phyloP scores from a whole-genome alignment of 2,888 invertebrate species.

The Aleiodes testaceus region DNA sequence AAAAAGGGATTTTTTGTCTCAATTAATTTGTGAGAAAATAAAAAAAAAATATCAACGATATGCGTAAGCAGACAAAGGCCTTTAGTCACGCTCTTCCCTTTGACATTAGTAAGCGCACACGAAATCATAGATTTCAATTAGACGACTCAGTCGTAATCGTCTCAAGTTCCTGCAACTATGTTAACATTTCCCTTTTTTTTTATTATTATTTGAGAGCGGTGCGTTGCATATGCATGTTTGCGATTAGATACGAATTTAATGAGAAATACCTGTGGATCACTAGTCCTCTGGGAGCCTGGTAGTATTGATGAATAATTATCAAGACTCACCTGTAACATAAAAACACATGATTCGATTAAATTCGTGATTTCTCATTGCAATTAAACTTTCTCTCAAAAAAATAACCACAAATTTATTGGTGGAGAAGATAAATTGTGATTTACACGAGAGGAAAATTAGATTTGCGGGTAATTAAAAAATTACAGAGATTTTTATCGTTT shows the following conservation, averaged over 20 bases:
- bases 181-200: not conserved
- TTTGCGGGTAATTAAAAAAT: not conserved
- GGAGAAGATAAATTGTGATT: not conserved
- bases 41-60: constrained; percentile 12
- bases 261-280: constrained; percentile 20
- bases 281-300: not conserved
- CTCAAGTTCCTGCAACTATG: constrained; percentile 20
- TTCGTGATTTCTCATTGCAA: too few relatives aligned
- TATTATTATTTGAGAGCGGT: not conserved
- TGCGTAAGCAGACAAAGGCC: not conserved
- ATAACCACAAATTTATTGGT: too few relatives aligned
- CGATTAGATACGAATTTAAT: constrained; percentile 6
- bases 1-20: not conserved
- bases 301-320: not conserved
- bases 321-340: constrained; percentile 9
- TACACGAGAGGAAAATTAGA: not conserved
- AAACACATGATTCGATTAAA: too few relatives aligned
- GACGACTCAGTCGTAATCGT: constrained; percentile 46
- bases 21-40: constrained; percentile 3
- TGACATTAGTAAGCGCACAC: constrained; percentile 54
- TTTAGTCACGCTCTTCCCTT: constrained; percentile 21
- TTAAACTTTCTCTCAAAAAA: too few relatives aligned
- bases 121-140: constrained; percentile 71
- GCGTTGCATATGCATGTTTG: not conserved
- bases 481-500: not conserved